Evolutionary conservation across 2,888 invertebrate species (phyloP), one percentile per base, ranked within the genome.

Genomic region (Venusia cambrica): DNA sequence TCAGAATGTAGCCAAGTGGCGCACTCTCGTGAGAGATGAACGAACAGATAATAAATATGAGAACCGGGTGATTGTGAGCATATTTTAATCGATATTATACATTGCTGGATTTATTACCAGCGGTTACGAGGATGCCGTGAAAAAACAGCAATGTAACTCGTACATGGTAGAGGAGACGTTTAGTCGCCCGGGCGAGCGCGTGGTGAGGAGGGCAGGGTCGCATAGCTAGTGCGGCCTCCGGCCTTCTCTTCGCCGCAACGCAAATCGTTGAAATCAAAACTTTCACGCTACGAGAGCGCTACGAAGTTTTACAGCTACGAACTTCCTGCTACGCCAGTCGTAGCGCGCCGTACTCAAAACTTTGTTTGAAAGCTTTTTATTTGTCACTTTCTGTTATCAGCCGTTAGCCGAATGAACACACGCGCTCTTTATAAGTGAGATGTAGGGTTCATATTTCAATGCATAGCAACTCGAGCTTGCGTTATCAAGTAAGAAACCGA

Each of bases 181-280:
- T 22, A 22, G 33, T 5, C 17, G 18, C n/a, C 9, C 30, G 26
- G 17, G 26, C 28, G 1, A 13, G 35, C 9, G 19, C 35, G 32
- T 61, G 51, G 70, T 78, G 43, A 34, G 49, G 54, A 61, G 64
- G 51, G 63, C 72, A 68, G 78, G 83, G 79, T 73, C 72, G 72
- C 72, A 58, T 59, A 71, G 74, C 76, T 74, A 80, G 74, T 65
- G 66, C 77, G 79, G 78, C 74, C 77, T 79, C 75, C 76, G 76
- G 80, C 74, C 79, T 76, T 79, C 76, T 73, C 72, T 75, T 73
- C 69, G 67, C 83, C 79, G 73, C 81, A 84, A 83, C 80, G 76
- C 84, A 85, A 85, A 85, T 87, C 84, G 85, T 87, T 83, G 87
- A 84, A 87, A 85, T 87, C 85, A 87, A 85, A 85, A 87, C 85